Base-by-base conservation (phyloP, 2,888 invertebrate species). In the Monochamus alternatus region DNA sequence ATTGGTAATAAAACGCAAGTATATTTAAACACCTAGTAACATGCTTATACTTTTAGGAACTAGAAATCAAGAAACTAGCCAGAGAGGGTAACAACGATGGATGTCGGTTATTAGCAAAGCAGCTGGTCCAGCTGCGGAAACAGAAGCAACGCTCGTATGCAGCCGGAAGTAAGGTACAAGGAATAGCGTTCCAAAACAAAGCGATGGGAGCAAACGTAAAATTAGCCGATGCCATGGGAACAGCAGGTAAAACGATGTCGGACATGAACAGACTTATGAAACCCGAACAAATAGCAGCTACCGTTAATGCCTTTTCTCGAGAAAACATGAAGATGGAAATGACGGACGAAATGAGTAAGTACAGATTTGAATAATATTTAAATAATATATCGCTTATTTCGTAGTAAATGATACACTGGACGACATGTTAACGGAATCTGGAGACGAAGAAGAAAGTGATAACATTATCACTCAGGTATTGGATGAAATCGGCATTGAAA, bases 401-500 rank as follows among this genome's bases (percentile, higher is more conserved):
- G 62, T 87, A 96, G 96, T 98, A 87, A 95, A 96, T 89, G 97
- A 98, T 75, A 95, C 96, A 0, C 89, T 98, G 81, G 97, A 97
- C 89, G 96, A 97, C 85, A 96, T 98, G 85, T 90, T 98, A 84
- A 93, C 92, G 55, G 97, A 96, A 84, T 96, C 96, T 9, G 97
- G 94, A 0, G 98, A 98, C 88, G 97, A 98, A 87, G 94, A 95
- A 81, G 97, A 97, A 88, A 92, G 94, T 84, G 96, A 97, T 86
- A 94, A 94, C 80, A 93, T 98, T 89, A 95, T 98, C n/a, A 93
- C 92, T 85, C 93, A 96, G 89, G 97, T 98, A 58, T 91, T 98
- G n/a, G 98, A 98, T 90, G 98, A 98, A 90, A 98, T 98, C 85
- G 98, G 98, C 79, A 98, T 98, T 88, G 98, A 98, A 89, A 94